Conservation (phyloP, 2,888 invertebrate species). For the Tholera decimalis region DNA sequence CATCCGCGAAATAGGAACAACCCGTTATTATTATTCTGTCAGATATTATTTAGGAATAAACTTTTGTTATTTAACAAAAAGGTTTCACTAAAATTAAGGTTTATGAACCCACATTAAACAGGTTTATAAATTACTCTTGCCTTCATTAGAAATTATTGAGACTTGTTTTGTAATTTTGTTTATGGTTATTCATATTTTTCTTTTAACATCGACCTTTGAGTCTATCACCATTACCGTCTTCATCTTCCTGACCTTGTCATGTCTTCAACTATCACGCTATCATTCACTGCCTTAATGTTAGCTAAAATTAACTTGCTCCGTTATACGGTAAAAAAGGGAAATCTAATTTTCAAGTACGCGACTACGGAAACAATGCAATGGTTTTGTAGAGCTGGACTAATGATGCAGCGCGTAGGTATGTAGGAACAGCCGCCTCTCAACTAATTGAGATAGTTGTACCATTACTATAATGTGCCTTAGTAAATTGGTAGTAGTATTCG, state of each 20-base stretch:
- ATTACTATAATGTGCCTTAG: too few species aligned
- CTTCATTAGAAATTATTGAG: constrained; percentile 12
- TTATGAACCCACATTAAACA: constrained; percentile 1
- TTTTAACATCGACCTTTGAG: background rate
- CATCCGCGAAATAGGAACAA: constrained; percentile 79
- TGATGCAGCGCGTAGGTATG: too few species aligned
- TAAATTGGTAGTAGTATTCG: too few species aligned
- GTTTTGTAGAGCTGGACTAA: background rate
- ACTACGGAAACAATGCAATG: background rate
- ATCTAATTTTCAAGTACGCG: too few species aligned
- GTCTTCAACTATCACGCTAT: background rate
- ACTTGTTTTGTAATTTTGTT: background rate
- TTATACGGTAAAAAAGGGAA: too few species aligned
- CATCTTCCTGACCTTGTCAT: background rate
- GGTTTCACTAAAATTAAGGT: constrained; percentile 20
- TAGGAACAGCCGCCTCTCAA: too few species aligned
- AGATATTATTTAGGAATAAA: constrained; percentile 76
- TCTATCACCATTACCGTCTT: background rate
- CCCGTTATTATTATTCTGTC: constrained; percentile 76
- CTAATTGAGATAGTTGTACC: too few species aligned
- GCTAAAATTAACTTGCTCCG: too few species aligned
- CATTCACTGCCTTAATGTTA: too few species aligned
- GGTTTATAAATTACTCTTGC: constrained; percentile 7
- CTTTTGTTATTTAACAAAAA: constrained; percentile 59
- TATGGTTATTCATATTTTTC: background rate